Evolutionary conservation across 2,113 vertebrate genomes (phyloP), one percentile per base, ranked within the genome.

Genomic region (Chionodraco myersi): DNA sequence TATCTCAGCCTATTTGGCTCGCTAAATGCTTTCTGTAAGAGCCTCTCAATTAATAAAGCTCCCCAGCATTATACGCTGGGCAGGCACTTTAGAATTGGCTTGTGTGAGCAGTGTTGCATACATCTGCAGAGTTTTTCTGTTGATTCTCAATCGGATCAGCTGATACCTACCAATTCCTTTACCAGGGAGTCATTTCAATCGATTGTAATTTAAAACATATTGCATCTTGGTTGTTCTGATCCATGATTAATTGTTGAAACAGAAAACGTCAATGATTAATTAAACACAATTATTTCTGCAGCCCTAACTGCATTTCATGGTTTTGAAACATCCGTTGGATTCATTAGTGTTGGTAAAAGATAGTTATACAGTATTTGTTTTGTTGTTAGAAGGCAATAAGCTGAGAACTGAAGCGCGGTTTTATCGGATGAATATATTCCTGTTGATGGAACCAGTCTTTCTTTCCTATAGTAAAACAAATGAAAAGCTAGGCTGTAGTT

Each of bases 251-350:
- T 79, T 73, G 64, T 26, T 18, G 6, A 59, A 76, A 60, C 62
- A 77, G 9, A 72, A 82, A 77, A 68, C 62, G 77, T 77, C 67
- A 76, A 63, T 84, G 72, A 80, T 68, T 67, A 80, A 76, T 85
- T 68, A 77, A 54, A 48, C 30, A 0, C 44, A 36, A 54, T 69
- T 15, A 73, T 30, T 53, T 74, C 15, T 78, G 51, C 63, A 51
- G 47, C 48, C 3, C 18, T 47, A 69, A 41, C 26, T 49, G 16
- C 54, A 49, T 62, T 65, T 72, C 26, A 41, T 69, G 44, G 9
- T 80, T 60, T 14, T 6, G 45, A 54, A 71, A 52, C 48, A 51
- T 67, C 48, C 49, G 52, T 72, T 60, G 12, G 34, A 72, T 26
- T 8, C 44, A 49, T 41, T 41, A 41, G 16, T 36, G 52, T 15